A percentile compares a stretch with the other conserved stretches of the same genome.
These are phyloP conservation scores for Gulo gulo DNA, from an alignment of 2,113 vertebrate species.

Conservation along the genomic window DNA sequence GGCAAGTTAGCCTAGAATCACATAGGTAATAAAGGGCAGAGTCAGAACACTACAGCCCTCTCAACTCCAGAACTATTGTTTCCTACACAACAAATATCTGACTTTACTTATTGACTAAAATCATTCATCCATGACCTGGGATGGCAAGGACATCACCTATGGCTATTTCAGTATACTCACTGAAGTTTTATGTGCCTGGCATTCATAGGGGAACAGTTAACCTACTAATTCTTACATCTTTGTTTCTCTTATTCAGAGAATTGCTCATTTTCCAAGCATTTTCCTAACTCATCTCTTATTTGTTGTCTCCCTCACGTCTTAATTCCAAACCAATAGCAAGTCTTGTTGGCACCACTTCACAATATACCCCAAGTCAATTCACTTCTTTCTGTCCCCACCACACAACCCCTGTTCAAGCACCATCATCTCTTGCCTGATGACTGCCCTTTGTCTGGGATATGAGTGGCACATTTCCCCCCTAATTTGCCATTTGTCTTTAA, in stretches of 20 bases:
- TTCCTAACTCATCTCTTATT: neutral
- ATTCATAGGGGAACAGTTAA: neutral
- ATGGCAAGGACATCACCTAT: neutral
- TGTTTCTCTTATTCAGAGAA: neutral
- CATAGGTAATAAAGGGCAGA: neutral
- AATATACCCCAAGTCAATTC: neutral
- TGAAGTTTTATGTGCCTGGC: neutral
- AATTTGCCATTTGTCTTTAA: neutral
- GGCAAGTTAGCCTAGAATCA: neutral
- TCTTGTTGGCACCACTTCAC: neutral
- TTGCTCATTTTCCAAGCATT: neutral
- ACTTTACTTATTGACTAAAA: neutral
- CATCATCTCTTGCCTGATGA: neutral
- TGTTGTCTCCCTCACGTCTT: neutral
- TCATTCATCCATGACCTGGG: neutral
- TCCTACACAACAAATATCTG: neutral
- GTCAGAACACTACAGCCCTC: neutral
- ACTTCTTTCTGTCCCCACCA: neutral
- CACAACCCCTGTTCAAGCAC: neutral
- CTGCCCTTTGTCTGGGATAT: neutral
- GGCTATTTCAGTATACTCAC: neutral
- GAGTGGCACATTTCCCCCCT: neutral
- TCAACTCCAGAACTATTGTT: neutral
- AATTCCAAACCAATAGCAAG: neutral
- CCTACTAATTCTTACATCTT: neutral